Percentiles rank a stretch among this genome's conserved stretches.
These are phyloP conservation scores for Peribatodes rhomboidaria DNA, from an alignment of 2,888 invertebrate species.

Conservation along the genomic window DNA sequence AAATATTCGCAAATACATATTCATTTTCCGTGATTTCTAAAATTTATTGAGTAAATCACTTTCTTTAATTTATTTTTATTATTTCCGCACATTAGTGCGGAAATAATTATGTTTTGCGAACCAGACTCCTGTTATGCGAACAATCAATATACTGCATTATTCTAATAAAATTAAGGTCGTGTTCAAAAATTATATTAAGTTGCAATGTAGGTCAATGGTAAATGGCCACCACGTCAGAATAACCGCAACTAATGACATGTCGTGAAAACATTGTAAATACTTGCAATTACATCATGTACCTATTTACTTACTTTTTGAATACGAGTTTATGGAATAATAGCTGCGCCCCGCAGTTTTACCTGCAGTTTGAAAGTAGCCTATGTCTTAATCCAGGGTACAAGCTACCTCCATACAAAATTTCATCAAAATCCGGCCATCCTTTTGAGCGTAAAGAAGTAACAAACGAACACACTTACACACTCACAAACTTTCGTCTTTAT, in stretches of 20 bases:
- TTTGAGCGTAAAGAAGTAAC: too few relatives aligned
- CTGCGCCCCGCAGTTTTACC: too few relatives aligned
- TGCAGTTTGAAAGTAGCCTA: too few relatives aligned
- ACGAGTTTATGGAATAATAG: too few relatives aligned
- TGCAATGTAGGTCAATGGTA: slow-evolving; percentile 21
- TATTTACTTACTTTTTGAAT: not conserved
- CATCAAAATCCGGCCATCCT: too few relatives aligned
- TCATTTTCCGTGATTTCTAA: slow-evolving; percentile 18
- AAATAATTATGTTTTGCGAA: slow-evolving; percentile 2
- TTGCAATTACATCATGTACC: too few relatives aligned
- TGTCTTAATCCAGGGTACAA: too few relatives aligned
- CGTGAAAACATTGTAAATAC: slow-evolving; percentile 1
- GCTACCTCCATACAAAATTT: too few relatives aligned
- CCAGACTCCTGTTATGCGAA: not conserved
- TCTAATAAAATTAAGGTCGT: slow-evolving; percentile 2
- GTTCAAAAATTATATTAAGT: slow-evolving; percentile 17
- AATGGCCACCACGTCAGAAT: slow-evolving; percentile 7
- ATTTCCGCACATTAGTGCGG: not conserved
- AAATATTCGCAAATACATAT: slow-evolving; percentile 15
- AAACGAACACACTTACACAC: too few relatives aligned
- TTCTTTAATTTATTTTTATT: slow-evolving; percentile 4
- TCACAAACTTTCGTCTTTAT: too few relatives aligned
- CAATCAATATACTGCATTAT: not conserved
- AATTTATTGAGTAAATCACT: slow-evolving; percentile 7
- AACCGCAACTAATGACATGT: slow-evolving; percentile 10